Evolutionary conservation across 1,140 invertebrate genomes (phyloP), one percentile per base, ranked within the genome.

Genomic region (Drosophila kanapiae): DNA sequence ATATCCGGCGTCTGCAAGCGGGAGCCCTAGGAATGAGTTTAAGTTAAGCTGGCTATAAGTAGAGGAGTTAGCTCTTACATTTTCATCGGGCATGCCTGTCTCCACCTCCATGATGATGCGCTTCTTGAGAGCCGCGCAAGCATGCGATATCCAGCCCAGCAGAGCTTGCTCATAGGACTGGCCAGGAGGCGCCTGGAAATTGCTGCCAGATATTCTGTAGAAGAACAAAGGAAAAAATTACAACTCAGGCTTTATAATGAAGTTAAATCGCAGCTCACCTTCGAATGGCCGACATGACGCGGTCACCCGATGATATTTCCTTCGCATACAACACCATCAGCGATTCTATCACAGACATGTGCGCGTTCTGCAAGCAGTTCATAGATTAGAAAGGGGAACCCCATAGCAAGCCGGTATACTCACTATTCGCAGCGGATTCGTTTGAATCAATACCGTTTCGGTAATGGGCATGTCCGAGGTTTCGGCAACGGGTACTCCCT

Each of bases 261-360:
- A 16, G 6, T 10, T 3, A 23, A 16, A 9, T 16, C 6, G 6
- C 4, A 6, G 40, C 94, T 93, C 96, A 97, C 68, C 97, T 94
- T 82, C 96, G 95, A 58, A 98, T 96, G 54, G 98, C 97, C 62
- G 97, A 96, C 29, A 96, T 94, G 33, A 99, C 96, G 57, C 97
- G 95, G 80, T 99, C 98, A 40, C 96, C 95, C 18, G 97, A 98
- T 69, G 98, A 96, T 65, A 99, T 97, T 94, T 99, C 98, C 90
- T 97, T 96, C 75, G 98, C 96, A 94, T 99, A 99, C 72, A 99
- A 95, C 82, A 95, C 95, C 98, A 99, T 99, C 92, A 99, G 95
- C 78, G 97, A 97, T 94, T 99, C 98, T 94, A 99, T 98, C 93
- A 99, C 97, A 93, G 97, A 96, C 95, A 99, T 96, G 94, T 99